A percentile compares a stretch with the other conserved stretches of the same genome.
phyloP scores from a whole-genome alignment of 2,888 invertebrate species.

The Drosophila koepferae region DNA sequence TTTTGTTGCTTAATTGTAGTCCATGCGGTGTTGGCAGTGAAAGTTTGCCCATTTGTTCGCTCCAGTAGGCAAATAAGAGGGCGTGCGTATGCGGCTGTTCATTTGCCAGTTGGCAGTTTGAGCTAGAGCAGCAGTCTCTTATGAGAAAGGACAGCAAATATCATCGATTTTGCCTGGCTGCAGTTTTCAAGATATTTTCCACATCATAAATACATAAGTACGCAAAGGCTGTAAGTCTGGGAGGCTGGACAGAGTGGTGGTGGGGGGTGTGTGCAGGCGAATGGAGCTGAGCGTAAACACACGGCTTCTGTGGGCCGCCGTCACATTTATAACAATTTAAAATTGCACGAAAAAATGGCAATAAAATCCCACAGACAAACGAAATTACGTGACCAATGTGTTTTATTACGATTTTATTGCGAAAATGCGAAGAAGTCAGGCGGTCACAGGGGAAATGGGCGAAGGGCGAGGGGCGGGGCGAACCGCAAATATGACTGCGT shows the following conservation, averaged over 20 bases:
- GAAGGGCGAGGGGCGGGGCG: neutral
- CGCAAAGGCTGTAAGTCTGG: constrained; percentile 28
- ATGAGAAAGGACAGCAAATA: constrained; percentile 33
- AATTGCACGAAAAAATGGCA: constrained; percentile 81
- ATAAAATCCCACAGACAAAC: constrained; percentile 85
- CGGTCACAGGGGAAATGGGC: constrained; percentile 12
- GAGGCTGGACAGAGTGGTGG: neutral
- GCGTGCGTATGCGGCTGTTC: constrained; percentile 58
- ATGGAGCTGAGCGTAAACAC: constrained; percentile 53
- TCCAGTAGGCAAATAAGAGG: constrained; percentile 30
- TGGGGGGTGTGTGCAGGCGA: constrained; percentile 1
- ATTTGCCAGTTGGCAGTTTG: constrained; percentile 31
- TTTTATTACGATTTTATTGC: constrained; percentile 85
- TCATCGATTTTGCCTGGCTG: constrained; percentile 66
- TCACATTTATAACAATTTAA: constrained; percentile 84
- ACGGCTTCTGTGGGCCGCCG: constrained; percentile 56
- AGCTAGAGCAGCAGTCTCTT: constrained; percentile 35
- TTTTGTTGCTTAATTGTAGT: constrained; percentile 82
- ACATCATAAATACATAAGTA: constrained; percentile 81
- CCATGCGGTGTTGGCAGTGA: constrained; percentile 68
- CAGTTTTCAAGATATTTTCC: constrained; percentile 77
- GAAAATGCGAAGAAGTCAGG: constrained; percentile 75
- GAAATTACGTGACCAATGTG: constrained; percentile 85
- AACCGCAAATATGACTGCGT: constrained; percentile 78
- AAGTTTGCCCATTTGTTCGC: constrained; percentile 49